Percentiles rank a stretch among this genome's conserved stretches.
Conservation (phyloP, 2,888 invertebrate species). For the Eudemis profundana region DNA sequence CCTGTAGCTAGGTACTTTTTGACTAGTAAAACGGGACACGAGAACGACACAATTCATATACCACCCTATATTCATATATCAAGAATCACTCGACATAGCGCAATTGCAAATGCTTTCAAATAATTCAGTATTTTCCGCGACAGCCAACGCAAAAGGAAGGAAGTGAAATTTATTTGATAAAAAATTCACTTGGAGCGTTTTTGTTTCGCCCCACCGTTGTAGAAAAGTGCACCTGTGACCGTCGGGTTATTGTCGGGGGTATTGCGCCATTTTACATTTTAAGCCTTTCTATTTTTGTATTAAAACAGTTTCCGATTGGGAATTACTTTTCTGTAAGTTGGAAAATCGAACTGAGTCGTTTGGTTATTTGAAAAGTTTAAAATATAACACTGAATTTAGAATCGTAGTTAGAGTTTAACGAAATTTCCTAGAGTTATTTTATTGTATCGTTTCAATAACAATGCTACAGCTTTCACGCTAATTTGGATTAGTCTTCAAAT, state of each 20-base stretch:
- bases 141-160: constrained; percentile 54
- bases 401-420: no score
- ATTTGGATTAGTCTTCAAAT: no score
- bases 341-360: constrained; percentile 20
- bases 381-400: neutral
- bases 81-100: constrained; percentile 6
- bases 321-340: constrained; percentile 15
- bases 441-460: no score
- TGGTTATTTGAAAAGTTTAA: neutral
- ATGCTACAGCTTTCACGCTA: no score
- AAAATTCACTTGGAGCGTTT: constrained; percentile 66
- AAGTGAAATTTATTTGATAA: constrained; percentile 67
- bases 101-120: constrained; percentile 35
- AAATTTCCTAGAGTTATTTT: no score
- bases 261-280: constrained; percentile 36
- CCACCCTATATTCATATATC: no score
- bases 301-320: constrained; percentile 32
- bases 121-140: constrained; percentile 37
- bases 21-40: no score
- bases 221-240: constrained; percentile 50
- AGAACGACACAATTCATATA: no score
- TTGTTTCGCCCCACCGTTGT: constrained; percentile 56
- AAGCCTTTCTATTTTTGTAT: constrained; percentile 26
- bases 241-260: constrained; percentile 42
- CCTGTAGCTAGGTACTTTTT: no score